Evolutionary conservation across 2,888 invertebrate species (phyloP), one percentile per base, ranked within the genome.

Genomic region (Xanthia togata): DNA sequence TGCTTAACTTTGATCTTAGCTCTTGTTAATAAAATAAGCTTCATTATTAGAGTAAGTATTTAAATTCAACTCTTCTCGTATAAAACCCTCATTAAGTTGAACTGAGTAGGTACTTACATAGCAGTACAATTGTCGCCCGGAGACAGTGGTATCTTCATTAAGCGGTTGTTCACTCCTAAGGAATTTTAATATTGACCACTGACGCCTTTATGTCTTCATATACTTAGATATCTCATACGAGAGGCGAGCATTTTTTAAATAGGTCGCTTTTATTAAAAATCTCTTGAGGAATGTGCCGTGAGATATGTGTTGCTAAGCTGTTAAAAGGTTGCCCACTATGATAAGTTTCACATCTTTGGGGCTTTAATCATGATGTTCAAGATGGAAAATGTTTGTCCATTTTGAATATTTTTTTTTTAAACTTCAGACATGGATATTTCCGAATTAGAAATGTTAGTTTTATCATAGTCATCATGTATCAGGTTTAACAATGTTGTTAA

Each of bases 151-250:
- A 47, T 72, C 50, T 80, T 80, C 86, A 89, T 89, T 87, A 89
- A 89, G 79, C 84, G 89, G 89, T 88, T 88, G 81, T 87, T 85
- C 88, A 88, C 90, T 88, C 77, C 65, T 64, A 73, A 78, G 83
- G 89, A 88, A 89, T 90, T 85, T 83, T 75, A 84, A 90, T 90
- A 87, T 63, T 71, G 73, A 63, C 55, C 70, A 78, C 76, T 47
- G 72, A 74, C 74, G 75, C 73, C 71, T 77, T 59, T 35, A 74
- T 75, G 77, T 78, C 76, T 85, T 72, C 50, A 78, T 74, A 67
- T 60, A 65, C 69, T 76, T 44, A 79, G 73, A 79, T 82, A 75
- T 47, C 62, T 55, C 26, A 47, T 67, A 23, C 41, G 44, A 70
- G 55, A 26, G 57, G 23, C 23, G 67, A n/a, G 60, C 6, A 26